Evolutionary conservation across 2,113 vertebrate species (phyloP), one percentile per base, ranked within the genome.

Genomic region (Ochotona curzoniae): DNA sequence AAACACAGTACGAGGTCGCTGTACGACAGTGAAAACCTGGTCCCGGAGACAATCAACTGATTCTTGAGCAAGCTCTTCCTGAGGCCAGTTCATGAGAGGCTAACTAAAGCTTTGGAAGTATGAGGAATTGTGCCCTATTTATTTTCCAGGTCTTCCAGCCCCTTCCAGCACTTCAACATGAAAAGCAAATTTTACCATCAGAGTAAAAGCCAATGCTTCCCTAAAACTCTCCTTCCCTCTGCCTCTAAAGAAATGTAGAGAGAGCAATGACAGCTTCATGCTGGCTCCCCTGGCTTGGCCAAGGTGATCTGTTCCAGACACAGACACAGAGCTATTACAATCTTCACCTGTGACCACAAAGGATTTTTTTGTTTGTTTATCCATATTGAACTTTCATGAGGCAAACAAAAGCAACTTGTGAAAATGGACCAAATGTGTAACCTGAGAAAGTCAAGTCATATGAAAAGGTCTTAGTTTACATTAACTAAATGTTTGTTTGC

Each of bases 271-370:
- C 71, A 92, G 80, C 80, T 92, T 21, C 94, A 88, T 38, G 87
- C 61, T 81, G 63, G 54, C 63, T 47, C 4, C 30, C 67, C 84
- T 92, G 96, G 80, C 92, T 97, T 96, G 93, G 81, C 92, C 94
- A 92, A 74, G 75, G 95, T 91, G 93, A 91, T 93, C 90, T 0
- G 23, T 95, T 97, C 94, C 96, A 94, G 51, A 96, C n/a, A 0
- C 13, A 96, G 69, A 87, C 89, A 95, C 90, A 93, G 89, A 93
- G 95, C 93, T 94, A 35, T 94, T 97, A 96, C 94, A 94, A 96
- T 96, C 93, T 82, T 95, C 93, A 96, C 95, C 97, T 97, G 94
- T 67, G 94, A 96, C 94, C 96, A 97, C 95, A 97, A 97, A 96
- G 92, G 95, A 96, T 80, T 94, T 86, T 95, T 95, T 93, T 96